A percentile compares a stretch with the other conserved stretches of the same genome.
Conservation (phyloP, 2,113 vertebrate genomes). For the Scytalopus superciliaris region DNA sequence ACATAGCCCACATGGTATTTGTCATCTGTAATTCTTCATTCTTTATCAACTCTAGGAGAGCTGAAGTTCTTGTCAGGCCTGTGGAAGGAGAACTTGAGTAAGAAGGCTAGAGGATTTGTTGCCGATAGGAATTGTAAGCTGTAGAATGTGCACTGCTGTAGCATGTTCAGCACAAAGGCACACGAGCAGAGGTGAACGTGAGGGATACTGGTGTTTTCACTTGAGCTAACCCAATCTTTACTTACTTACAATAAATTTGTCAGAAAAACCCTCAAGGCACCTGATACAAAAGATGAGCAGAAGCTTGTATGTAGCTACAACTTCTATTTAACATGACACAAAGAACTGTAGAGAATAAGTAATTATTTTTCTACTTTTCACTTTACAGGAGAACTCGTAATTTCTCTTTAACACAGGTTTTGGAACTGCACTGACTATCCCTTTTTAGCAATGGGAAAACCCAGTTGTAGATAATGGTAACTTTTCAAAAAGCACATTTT, state of each 20-base stretch:
- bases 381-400: background rate
- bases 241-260: background rate
- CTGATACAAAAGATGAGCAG: background rate
- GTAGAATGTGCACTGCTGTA: background rate
- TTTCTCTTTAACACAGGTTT: background rate
- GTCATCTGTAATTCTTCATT: background rate
- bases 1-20: background rate
- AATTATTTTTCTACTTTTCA: background rate
- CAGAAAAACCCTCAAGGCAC: background rate
- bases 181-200: background rate
- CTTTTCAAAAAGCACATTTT: background rate
- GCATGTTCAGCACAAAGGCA: background rate
- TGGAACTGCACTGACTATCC: background rate
- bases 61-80: background rate
- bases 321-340: background rate
- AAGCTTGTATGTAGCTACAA: background rate
- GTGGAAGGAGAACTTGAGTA: background rate
- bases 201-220: background rate
- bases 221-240: background rate
- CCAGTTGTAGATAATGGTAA: rapidly evolving
- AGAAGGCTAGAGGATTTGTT: background rate
- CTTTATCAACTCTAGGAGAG: background rate
- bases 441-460: background rate
- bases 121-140: background rate
- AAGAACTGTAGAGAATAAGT: background rate